phyloP scores from a whole-genome alignment of 2,888 invertebrate species.

The Choreutis nemorana region DNA sequence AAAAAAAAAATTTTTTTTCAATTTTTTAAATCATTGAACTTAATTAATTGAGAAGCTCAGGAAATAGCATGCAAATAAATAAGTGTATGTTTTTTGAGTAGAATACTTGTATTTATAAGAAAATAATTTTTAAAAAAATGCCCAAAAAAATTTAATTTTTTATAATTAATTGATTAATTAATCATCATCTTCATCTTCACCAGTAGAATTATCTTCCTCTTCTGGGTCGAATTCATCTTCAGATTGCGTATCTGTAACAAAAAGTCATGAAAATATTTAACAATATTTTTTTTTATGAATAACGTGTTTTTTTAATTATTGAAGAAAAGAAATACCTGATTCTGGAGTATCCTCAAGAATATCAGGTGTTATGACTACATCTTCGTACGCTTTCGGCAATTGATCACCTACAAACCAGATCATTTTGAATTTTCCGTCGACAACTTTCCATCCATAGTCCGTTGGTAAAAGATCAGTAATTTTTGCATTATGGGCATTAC shows the following conservation, averaged over 20 bases:
- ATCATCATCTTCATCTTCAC: conserved; percentile 2
- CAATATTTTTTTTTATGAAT: conserved; percentile 8
- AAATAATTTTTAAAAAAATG: neutral
- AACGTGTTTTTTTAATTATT: conserved; percentile 9
- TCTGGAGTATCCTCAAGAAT: conserved; percentile 14
- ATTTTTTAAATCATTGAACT: conserved; percentile 1
- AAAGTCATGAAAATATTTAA: conserved; percentile 1
- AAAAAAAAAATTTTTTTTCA: no score
- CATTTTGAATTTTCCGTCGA: conserved; percentile 9
- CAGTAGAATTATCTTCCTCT: conserved; percentile 1
- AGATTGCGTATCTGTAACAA: conserved; percentile 1
- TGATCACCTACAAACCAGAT: conserved; percentile 15
- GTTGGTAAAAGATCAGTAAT: conserved; percentile 14
- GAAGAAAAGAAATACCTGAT: conserved; percentile 10
- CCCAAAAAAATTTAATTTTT: no score
- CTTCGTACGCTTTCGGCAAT: conserved; percentile 16
- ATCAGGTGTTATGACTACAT: conserved; percentile 17
- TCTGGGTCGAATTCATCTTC: neutral
- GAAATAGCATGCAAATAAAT: conserved; percentile 1
- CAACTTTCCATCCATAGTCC: conserved; percentile 10
- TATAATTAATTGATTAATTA: no score
- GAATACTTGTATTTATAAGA: neutral
- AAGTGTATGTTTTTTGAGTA: neutral
- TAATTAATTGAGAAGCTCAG: neutral
- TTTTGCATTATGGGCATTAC: conserved; percentile 14